Evolutionary conservation across 2,888 invertebrate genomes (phyloP), one percentile per base, ranked within the genome.

Genomic region (Caenorhabditis sp.): DNA sequence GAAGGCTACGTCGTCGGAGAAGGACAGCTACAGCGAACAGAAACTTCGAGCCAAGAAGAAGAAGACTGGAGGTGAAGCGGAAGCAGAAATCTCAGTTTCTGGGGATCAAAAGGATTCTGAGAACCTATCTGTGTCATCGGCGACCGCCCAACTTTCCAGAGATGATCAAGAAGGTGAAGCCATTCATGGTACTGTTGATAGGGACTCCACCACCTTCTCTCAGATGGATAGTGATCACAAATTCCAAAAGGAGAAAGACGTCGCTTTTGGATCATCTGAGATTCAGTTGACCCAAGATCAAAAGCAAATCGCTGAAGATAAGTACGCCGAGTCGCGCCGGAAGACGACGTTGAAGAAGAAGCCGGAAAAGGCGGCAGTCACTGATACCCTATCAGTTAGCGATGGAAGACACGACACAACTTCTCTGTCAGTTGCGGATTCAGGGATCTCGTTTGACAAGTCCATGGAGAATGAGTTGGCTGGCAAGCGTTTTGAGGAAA

Each of bases 371-470:
- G 24, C 55, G 37, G 0, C 32, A 40, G 65, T 56, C 3, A 56
- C 50, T 3, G 65, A 58, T 24, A 65, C 69, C 6, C 35, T 67
- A 1, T 47, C 56, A 5, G 53, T 51, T 13, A 26, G n/a, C n/a
- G 40, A 60, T 26, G 69, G 61, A 26, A 24, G 68, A 58, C 68
- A 68, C 24, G 80, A 80, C 28, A 72, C 80, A 15, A 65, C 69
- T 3, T 69, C 68, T n/a, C 47, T 80, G 0, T 80, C 80, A 15
- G 80, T 74, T 35, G 80, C 80, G 4, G 80, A 80, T 60, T 80
- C 80, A 15, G 80, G 74, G 53, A 53, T 80, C 9, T 80, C 74
- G 15, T 74, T 80, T n/a, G 80, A 72, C 11, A 80, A 80, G 47
- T 74, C 80, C 0, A 72, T 15, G 5, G 80, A 80, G 15, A 80